Evolutionary conservation across 1,140 invertebrate genomes (phyloP), one percentile per base, ranked within the genome.

Genomic region (Dendrolimus punctatus): DNA sequence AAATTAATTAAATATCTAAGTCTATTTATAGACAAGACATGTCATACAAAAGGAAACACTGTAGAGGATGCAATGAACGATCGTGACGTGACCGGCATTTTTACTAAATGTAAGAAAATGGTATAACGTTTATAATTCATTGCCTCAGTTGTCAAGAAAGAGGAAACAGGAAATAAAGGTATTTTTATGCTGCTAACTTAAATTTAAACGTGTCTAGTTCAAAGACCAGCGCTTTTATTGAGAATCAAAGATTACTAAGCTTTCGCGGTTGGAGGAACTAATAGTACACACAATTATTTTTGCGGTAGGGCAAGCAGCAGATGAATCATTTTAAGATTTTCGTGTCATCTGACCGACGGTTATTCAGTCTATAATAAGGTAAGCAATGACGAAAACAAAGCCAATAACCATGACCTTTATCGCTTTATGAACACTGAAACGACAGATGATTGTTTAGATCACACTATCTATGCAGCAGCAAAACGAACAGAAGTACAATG

Each of bases 201-300:
- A 23, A 23, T 2, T 23, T 23, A 23, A 23, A 23, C 23, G 23
- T 23, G 23, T 23, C 23, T 23, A 23, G 23, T 23, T 23, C 51
- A 59, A 73, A 78, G 70, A 71, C 54, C 67, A 71, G 56, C 51
- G 40, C 45, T 48, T 44, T 40, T 51, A 56, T 57, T 60, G 67
- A 50, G 57, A 64, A 67, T 56, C 61, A 59, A 74, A 75, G 65
- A 59, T 55, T 57, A 48, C 48, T 46, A 52, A 68, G 66, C 67
- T 76, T 74, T 76, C 68, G 63, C 58, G 60, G 52, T 60, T 74
- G 48, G 64, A 68, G 76, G 76, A 84, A 82, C 73, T 79, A 82
- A 82, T 84, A 53, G 59, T 57, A 54, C 47, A 60, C 56, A 73
- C 68, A 78, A 77, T 81, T 76, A 79, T 67, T 69, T 72, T 59